Base-by-base conservation (phyloP, 2,113 vertebrate species). In the Panurus biarmicus region DNA sequence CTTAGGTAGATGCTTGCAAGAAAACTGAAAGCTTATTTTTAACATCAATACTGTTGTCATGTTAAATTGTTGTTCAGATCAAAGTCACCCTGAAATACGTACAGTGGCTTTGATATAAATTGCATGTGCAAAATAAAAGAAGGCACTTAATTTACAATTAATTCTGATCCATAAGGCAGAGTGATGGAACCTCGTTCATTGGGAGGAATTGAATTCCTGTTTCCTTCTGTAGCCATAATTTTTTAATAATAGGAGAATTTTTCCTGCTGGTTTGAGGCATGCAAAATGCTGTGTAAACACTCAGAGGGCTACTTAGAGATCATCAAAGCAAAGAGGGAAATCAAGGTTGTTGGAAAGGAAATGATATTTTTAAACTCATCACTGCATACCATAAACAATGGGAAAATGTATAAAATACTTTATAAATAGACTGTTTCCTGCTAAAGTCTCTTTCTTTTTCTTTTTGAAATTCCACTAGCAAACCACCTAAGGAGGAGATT, bases 371-470 rank as follows among this genome's bases (percentile, higher is more conserved):
- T 80, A 74, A 92, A 93, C 67, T 58, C 54, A 29, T 70, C 64
- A 25, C 44, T 76, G 44, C 35, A 87, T 61, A 85, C 16, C 79
- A 85, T 84, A 85, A 94, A 89, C 86, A 93, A 65, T 78, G 78
- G 65, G 21, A 75, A 91, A 92, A 86, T 77, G 19, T 62, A 85
- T 71, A 73, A 90, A 93, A 91, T 83, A 50, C 62, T 57, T 83
- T 83, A 77, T 91, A 95, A 92, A 86, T 85, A 95, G 62, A 73
- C 29, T 66, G 24, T 61, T 96, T 92, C 50, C 84, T 79, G 57
- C 48, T 72, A 51, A 81, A 74, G 15, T 87, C 13, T 70, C 7
- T 0, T 25, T 51, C 65, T 72, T 69, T 79, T 72, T 20, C 14
- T 62, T 83, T 79, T 53, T 70, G 14, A 87, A 90, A 66, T 35